Evolutionary conservation across 1,140 invertebrate genomes (phyloP), one percentile per base, ranked within the genome.

Genomic region (Drosophila hydei): DNA sequence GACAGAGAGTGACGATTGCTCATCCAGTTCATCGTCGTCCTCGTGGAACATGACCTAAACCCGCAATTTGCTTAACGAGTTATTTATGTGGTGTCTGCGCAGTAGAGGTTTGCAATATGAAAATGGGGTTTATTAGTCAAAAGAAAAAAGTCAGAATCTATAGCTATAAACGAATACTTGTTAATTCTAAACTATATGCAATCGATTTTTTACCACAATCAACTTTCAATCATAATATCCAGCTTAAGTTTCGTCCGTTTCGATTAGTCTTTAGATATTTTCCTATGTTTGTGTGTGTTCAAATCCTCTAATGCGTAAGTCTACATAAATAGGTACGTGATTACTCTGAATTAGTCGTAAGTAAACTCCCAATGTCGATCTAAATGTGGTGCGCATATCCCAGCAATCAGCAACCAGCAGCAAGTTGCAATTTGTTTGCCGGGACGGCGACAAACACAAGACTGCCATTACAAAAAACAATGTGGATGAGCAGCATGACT

Each of bases 1-100:
- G 72, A 89, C 91, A 47, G 91, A 91, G 65, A 91, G 91, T 65
- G 91, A 91, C 65, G 91, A 91, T 47, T 91, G 89, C 55, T 91
- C 91, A 40, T 91, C 91, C 43, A 91, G 89, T 65, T 91, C 91
- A 45, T 91, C 91, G 47, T 91, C 91, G 27, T 91, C 91, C n/a
- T 91, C 91, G 19, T 91, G 91, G 90, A 91, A 91, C 73, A 91
- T 91, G 90, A 91, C 90, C 67, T 91, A 91, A 58, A 73, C 16
- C 23, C 50, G 51, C 54, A 43, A 56, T 43, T 56, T 42, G 14
- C 47, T 36, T 23, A 65, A 30, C 42, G 52, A 25, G 16, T 42
- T 61, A 14, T 60, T 60, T 55, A 19, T 56, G 62, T 51, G 50
- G 54, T 52, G 33, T 19, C 50, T 64, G 23, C 60, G 36, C 25